Conservation (phyloP, 1,140 invertebrate species). For the Camponotus vicinus region DNA sequence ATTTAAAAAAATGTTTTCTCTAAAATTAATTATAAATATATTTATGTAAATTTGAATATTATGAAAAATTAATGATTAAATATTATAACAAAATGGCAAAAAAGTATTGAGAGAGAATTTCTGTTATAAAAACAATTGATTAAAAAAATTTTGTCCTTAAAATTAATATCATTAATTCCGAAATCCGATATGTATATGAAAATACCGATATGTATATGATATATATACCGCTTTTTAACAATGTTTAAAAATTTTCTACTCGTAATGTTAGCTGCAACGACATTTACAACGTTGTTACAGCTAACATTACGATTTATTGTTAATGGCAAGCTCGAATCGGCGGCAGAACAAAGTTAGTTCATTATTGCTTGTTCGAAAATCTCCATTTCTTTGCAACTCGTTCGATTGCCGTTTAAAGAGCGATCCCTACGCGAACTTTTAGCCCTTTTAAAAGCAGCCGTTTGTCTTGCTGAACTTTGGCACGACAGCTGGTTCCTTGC, state of each 20-base stretch:
- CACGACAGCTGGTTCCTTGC: conserved; percentile 62
- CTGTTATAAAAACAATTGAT: too few relatives aligned
- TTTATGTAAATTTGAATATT: not conserved
- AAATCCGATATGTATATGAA: not conserved
- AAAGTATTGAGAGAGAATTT: not conserved
- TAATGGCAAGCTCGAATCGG: conserved; percentile 3
- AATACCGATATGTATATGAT: too few relatives aligned
- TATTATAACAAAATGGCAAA: not conserved
- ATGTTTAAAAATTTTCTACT: not conserved
- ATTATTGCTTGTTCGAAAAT: conserved; percentile 37
- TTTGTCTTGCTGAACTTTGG: conserved; percentile 63
- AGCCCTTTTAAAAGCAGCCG: conserved; percentile 54
- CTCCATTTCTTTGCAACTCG: conserved; percentile 1
- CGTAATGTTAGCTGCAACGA: not conserved
- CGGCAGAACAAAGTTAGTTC: not conserved
- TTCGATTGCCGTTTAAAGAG: conserved; percentile 34
- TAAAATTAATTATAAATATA: not conserved
- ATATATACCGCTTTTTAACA: not conserved
- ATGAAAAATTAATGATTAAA: not conserved
- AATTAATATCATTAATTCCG: not conserved
- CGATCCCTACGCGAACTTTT: conserved; percentile 43
- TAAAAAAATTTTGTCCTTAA: not conserved
- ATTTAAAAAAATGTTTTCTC: not conserved
- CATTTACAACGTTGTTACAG: not conserved
- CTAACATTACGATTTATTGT: not conserved